Evolutionary conservation across 2,888 invertebrate species (phyloP), one percentile per base, ranked within the genome.

Genomic region (Lithophane leautieri): DNA sequence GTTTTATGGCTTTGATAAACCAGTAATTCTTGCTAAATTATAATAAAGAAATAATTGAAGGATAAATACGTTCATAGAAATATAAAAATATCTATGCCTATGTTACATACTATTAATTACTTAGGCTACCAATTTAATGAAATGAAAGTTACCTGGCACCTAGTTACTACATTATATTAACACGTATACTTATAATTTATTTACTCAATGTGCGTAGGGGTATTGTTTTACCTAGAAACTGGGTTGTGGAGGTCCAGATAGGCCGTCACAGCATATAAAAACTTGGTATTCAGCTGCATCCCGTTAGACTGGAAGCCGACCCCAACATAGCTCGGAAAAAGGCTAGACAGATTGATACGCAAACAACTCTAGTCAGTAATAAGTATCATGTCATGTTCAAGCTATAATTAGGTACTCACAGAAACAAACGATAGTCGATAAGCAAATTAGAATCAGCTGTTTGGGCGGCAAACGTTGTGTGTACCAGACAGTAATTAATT

Each of bases 401-500:
- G 40, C 25, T 76, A 12, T 68, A 62, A 70, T 61, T 47, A 69
- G 65, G 56, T 65, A 76, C 42, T 40, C 42, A 66, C 69, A 60
- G 69, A 58, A 78, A 70, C 28, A 28, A 76, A 34, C 56, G 12
- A 75, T 25, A 69, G 60, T 67, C 42, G 85, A 82, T 85, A 82
- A 85, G 82, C 65, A 77, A 85, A 82, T 82, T 82, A 72, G 25
- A 85, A 82, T 76, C 83, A 85, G 76, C 82, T 76, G 82, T 77
- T 69, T 56, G 47, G 12, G 56, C 56, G 42, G 61, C 66, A 61
- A 62, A 66, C 44, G 44, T 63, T 47, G 11, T 54, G 61, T 76
- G 66, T 68, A 47, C 56, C 14, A 25, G 28, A 58, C 25, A 22
- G 42, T 69, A 83, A 73, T 83, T 78, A 73, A 83, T 83, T 78